phyloP scores from a whole-genome alignment of 2,113 vertebrate species.

The Sapayoa aenigma region DNA sequence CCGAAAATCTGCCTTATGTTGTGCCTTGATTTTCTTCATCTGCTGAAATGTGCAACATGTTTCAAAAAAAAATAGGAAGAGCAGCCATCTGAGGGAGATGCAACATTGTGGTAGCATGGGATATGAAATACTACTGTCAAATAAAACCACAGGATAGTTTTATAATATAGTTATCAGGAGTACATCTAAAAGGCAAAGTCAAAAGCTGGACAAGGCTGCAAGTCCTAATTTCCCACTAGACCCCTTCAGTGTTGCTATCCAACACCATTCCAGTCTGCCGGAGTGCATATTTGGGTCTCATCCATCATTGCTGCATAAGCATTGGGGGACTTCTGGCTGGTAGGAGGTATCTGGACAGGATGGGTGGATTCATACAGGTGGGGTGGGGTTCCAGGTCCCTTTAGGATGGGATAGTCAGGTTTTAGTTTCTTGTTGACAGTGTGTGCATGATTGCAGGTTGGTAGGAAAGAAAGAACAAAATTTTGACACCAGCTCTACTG shows the following conservation, averaged over 20 bases:
- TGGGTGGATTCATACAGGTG: rapidly evolving
- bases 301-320: neutral
- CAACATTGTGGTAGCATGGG: rapidly evolving
- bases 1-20: neutral
- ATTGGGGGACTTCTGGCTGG: neutral
- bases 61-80: neutral
- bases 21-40: neutral
- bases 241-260: neutral
- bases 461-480: neutral
- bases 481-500: neutral
- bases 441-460: rapidly evolving
- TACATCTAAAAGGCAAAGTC: neutral
- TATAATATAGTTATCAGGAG: neutral
- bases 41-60: neutral
- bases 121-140: rapidly evolving
- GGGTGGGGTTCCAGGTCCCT: neutral
- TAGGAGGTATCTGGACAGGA: rapidly evolving
- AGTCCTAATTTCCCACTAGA: neutral
- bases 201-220: neutral
- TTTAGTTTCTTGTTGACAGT: neutral
- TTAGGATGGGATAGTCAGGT: rapidly evolving
- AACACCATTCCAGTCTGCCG: neutral
- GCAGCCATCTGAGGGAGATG: neutral
- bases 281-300: neutral
- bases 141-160: neutral